phyloP scores from a whole-genome alignment of 2,888 invertebrate genomes.

The Microctonus aethiopoides region DNA sequence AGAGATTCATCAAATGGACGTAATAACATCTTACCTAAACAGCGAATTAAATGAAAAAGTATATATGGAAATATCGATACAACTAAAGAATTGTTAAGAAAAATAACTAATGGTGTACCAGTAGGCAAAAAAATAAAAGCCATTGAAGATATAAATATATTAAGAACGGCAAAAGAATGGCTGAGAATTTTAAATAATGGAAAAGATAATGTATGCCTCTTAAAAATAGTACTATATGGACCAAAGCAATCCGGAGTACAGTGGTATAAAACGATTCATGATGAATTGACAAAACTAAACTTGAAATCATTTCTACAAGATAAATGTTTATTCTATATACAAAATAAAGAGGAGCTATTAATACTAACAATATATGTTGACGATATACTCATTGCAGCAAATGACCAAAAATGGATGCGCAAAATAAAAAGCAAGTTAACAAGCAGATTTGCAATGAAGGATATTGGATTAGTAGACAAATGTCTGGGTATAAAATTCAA shows the following conservation, averaged over 20 bases:
- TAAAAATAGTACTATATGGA: constrained; percentile 33
- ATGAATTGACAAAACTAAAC: constrained; percentile 8
- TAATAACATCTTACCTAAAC: constrained; percentile 35
- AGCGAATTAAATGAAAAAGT: constrained; percentile 33
- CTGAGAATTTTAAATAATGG: not conserved
- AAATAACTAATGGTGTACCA: not conserved
- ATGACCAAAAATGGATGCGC: not conserved
- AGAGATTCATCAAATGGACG: constrained; percentile 36
- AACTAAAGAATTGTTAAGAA: not conserved
- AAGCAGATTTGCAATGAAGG: not conserved
- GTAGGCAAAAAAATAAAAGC: constrained; percentile 2
- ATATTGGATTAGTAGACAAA: not conserved
- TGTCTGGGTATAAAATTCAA: not conserved
- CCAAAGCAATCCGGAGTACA: constrained; percentile 28
- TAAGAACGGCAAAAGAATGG: constrained; percentile 25
- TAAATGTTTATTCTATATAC: constrained; percentile 23
- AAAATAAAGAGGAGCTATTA: not conserved
- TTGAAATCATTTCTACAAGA: constrained; percentile 19
- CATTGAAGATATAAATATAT: not conserved
- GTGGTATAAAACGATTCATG: constrained; percentile 21
- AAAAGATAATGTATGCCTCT: constrained; percentile 21
- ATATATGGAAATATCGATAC: constrained; percentile 37
- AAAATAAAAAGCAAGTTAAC: not conserved
- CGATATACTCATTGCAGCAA: not conserved
- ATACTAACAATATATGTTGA: not conserved